Conservation (phyloP, 2,888 invertebrate genomes). For the Junonia oenone region DNA sequence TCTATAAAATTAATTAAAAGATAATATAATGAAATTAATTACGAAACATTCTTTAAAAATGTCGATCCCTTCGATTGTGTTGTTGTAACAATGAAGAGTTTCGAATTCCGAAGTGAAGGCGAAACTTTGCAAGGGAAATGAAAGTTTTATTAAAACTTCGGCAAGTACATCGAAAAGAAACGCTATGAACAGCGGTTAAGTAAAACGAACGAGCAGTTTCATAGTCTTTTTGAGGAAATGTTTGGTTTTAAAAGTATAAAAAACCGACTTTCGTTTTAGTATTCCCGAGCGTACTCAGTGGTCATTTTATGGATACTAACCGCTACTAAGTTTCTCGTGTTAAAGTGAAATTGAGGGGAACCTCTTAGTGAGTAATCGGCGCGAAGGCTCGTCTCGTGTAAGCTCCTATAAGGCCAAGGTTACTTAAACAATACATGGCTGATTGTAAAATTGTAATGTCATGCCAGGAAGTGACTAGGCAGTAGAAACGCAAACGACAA, state of each 20-base stretch:
- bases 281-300: background rate
- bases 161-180: constrained; percentile 21
- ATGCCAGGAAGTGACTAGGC: constrained; percentile 15
- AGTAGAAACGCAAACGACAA: constrained; percentile 14
- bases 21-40: background rate
- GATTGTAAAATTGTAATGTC: constrained; percentile 16
- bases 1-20: background rate
- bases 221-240: background rate
- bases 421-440: constrained; percentile 10
- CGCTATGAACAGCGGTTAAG: constrained; percentile 13
- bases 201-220: constrained; percentile 10
- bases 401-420: constrained; percentile 14
- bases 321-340: background rate
- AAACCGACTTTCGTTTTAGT: background rate
- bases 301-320: background rate
- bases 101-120: constrained; percentile 20
- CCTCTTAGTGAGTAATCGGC: background rate
- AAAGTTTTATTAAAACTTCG: constrained; percentile 19
- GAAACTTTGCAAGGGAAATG: constrained; percentile 25
- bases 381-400: background rate
- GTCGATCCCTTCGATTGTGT: constrained; percentile 16
- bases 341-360: background rate
- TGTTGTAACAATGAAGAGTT: constrained; percentile 26
- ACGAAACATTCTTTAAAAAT: background rate
- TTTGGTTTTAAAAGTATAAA: background rate